Conservation (phyloP, 1,140 invertebrate genomes). For the Nilaparvata lugens region DNA sequence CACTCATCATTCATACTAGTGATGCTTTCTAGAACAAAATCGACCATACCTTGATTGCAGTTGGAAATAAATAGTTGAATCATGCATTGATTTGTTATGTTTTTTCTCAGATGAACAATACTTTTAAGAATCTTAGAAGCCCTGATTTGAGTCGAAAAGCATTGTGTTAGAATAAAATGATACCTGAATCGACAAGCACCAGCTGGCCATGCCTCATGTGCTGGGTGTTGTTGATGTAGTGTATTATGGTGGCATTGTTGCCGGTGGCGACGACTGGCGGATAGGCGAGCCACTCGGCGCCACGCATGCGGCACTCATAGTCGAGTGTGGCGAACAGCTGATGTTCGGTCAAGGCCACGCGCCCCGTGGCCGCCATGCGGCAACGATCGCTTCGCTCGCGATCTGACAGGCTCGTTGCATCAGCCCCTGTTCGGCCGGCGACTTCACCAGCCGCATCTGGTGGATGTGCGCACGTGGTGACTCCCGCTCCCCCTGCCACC, state of each 20-base stretch:
- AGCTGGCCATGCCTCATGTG: constrained; percentile 61
- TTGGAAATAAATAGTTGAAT: too few relatives aligned
- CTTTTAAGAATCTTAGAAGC: too few relatives aligned
- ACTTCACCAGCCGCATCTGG: constrained; percentile 75
- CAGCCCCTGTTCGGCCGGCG: constrained; percentile 67
- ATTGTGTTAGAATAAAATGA: too few relatives aligned
- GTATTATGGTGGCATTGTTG: constrained; percentile 84
- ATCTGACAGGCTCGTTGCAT: constrained; percentile 79
- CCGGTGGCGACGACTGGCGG: constrained; percentile 92
- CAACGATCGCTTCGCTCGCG: constrained; percentile 64
- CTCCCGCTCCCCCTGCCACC: too few relatives aligned
- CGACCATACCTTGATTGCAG: too few relatives aligned
- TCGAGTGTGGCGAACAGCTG: constrained; percentile 83
- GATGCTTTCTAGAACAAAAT: too few relatives aligned
- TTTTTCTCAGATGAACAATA: too few relatives aligned
- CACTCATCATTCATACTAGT: too few relatives aligned
- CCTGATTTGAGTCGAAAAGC: too few relatives aligned
- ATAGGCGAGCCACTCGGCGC: constrained; percentile 85
- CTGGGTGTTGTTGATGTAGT: constrained; percentile 92
- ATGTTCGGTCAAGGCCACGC: constrained; percentile 67
- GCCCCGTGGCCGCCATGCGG: constrained; percentile 52
- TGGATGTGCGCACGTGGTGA: constrained; percentile 56
- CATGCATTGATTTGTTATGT: too few relatives aligned
- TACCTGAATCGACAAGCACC: constrained; percentile 91
- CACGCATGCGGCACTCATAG: constrained; percentile 73